Conservation (phyloP, 2,888 invertebrate genomes). For the Ptychoptera albimana region DNA sequence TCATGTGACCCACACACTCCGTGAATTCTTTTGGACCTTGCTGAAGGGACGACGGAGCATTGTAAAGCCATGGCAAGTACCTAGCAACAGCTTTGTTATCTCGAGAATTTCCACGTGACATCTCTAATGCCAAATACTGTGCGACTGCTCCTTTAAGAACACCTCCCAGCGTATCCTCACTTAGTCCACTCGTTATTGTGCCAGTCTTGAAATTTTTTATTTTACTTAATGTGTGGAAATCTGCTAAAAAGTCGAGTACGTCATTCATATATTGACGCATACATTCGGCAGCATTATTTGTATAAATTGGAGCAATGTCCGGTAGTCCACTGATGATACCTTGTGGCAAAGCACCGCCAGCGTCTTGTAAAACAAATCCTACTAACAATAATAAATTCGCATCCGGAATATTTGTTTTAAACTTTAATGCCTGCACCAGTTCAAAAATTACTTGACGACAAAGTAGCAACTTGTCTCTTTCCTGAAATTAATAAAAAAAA, state of each 20-base stretch:
- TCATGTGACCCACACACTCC: slow-evolving; percentile 90
- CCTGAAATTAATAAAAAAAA: slow-evolving; percentile 35
- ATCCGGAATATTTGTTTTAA: slow-evolving; percentile 88
- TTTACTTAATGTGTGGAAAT: slow-evolving; percentile 91
- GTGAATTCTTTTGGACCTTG: slow-evolving; percentile 83
- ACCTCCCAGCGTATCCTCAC: slow-evolving; percentile 93
- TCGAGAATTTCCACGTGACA: slow-evolving; percentile 71
- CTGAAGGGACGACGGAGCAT: slow-evolving; percentile 59
- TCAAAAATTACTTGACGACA: slow-evolving; percentile 88
- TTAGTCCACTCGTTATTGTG: slow-evolving; percentile 48
- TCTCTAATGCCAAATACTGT: slow-evolving; percentile 84
- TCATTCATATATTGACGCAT: slow-evolving; percentile 84
- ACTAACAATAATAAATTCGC: slow-evolving; percentile 85
- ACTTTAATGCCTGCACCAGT: slow-evolving; percentile 86
- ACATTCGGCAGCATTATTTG: slow-evolving; percentile 85
- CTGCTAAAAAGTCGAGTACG: slow-evolving; percentile 85
- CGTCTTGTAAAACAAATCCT: slow-evolving; percentile 76
- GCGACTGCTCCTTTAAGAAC: slow-evolving; percentile 92
- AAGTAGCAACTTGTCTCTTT: slow-evolving; percentile 84
- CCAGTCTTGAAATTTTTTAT: slow-evolving; percentile 74
- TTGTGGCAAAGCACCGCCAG: slow-evolving; percentile 75
- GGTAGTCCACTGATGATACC: slow-evolving; percentile 47
- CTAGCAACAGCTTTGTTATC: slow-evolving; percentile 67
- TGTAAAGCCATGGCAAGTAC: slow-evolving; percentile 83
- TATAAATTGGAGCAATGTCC: slow-evolving; percentile 31